Conservation (phyloP, 1,140 invertebrate species). For the Euborellia annulipes region DNA sequence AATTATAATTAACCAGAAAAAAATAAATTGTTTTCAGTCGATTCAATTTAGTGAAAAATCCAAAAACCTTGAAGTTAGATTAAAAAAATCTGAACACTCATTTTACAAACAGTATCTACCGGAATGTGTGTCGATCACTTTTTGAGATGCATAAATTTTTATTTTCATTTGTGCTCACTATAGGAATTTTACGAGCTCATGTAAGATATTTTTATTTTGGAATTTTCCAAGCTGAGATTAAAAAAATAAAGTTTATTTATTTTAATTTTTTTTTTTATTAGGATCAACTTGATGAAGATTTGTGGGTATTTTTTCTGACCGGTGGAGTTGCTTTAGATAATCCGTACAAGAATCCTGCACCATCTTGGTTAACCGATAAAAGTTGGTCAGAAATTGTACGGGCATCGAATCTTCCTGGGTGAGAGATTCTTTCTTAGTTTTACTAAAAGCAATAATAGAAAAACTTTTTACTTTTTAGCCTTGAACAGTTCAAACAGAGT, state of each 20-base stretch:
- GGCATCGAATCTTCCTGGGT: slow-evolving; percentile 43
- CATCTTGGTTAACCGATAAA: slow-evolving; percentile 69
- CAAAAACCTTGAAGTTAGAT: slow-evolving; percentile 40
- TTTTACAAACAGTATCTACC: slow-evolving; percentile 78
- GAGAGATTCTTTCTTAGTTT: slow-evolving; percentile 15
- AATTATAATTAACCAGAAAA: no score
- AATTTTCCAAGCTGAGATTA: no score
- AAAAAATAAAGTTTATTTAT: neutral
- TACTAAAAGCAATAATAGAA: no score
- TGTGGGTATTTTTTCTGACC: slow-evolving; percentile 69
- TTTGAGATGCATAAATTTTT: slow-evolving; percentile 91
- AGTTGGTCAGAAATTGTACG: slow-evolving; percentile 66
- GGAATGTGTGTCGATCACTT: slow-evolving; percentile 77
- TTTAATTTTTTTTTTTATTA: slow-evolving; percentile 19
- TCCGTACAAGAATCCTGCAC: slow-evolving; percentile 53
- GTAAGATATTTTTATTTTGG: no score
- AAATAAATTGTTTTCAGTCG: slow-evolving; percentile 32
- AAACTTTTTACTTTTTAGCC: slow-evolving; percentile 27
- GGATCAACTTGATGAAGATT: slow-evolving; percentile 51
- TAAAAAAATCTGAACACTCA: slow-evolving; percentile 57
- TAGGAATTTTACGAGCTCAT: slow-evolving; percentile 58
- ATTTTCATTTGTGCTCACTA: slow-evolving; percentile 75
- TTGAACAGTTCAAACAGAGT: slow-evolving; percentile 39
- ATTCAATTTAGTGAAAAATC: slow-evolving; percentile 55
- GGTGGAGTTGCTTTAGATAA: slow-evolving; percentile 69